Conservation (phyloP, 2,888 invertebrate genomes). For the Acrocyrtus sp. region DNA sequence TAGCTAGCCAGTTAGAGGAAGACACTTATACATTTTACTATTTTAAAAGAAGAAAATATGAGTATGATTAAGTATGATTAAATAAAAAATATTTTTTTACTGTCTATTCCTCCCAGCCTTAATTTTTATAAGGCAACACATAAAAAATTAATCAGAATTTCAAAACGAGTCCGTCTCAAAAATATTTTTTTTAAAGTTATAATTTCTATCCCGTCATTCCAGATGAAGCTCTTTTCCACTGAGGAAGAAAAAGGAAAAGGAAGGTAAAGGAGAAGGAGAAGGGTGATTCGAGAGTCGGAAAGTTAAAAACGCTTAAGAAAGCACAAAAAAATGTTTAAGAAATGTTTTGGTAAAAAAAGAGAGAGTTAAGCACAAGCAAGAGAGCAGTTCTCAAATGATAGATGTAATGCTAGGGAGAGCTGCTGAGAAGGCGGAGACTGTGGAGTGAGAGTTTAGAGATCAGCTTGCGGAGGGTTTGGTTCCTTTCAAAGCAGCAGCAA, state of each 20-base stretch:
- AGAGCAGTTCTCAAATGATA: not conserved
- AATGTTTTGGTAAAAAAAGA: no score
- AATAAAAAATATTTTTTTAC: slow-evolving; percentile 30
- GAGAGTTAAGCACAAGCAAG: no score
- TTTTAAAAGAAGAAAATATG: slow-evolving; percentile 32
- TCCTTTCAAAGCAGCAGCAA: slow-evolving; percentile 45
- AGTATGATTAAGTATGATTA: slow-evolving; percentile 39
- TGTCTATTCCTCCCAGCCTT: not conserved
- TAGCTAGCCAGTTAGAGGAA: not conserved
- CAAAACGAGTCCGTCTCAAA: not conserved
- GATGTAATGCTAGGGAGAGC: not conserved
- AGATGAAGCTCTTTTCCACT: no score
- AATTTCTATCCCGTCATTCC: not conserved
- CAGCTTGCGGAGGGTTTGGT: slow-evolving; percentile 48
- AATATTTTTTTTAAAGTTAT: not conserved
- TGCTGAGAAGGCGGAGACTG: slow-evolving; percentile 47
- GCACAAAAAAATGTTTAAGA: not conserved
- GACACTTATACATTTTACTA: no score
- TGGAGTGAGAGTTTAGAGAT: slow-evolving; percentile 40
- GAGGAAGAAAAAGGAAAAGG: no score
- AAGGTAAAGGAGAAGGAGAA: not conserved
- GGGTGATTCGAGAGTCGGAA: slow-evolving; percentile 20
- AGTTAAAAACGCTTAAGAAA: not conserved
- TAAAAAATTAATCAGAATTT: not conserved
- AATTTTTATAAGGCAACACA: not conserved